Conservation (phyloP, 2,113 vertebrate species). For the Colius striatus region DNA sequence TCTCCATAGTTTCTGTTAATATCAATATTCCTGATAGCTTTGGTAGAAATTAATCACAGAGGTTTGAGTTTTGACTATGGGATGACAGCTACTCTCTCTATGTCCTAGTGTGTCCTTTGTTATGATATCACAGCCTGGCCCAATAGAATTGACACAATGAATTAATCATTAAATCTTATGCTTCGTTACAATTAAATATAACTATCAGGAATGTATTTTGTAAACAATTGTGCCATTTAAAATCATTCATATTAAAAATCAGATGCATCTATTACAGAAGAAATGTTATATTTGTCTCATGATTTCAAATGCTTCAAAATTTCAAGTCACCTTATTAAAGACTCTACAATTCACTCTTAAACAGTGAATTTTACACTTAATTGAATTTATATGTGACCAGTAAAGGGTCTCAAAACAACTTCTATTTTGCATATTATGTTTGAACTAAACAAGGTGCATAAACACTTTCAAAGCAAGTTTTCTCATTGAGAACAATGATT, state of each 20-base stretch:
- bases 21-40: not conserved
- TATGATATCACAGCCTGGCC: not conserved
- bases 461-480: not conserved
- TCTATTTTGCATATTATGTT: not conserved
- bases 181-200: not conserved
- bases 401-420: not conserved
- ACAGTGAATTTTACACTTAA: not conserved
- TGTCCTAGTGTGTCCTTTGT: not conserved
- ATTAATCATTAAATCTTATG: not conserved
- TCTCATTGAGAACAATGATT: conserved; percentile 7
- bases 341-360: not conserved
- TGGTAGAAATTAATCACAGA: not conserved
- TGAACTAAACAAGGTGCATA: not conserved
- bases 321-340: not conserved
- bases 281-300: not conserved
- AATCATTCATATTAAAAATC: not conserved
- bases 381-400: not conserved
- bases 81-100: not conserved
- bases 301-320: not conserved
- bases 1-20: not conserved
- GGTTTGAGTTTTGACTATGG: not conserved
- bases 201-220: not conserved
- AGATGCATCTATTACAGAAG: not conserved
- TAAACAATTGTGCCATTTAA: not conserved
- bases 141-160: not conserved